phyloP scores from a whole-genome alignment of 2,888 invertebrate genomes.

The Bembecia ichneumoniformis region DNA sequence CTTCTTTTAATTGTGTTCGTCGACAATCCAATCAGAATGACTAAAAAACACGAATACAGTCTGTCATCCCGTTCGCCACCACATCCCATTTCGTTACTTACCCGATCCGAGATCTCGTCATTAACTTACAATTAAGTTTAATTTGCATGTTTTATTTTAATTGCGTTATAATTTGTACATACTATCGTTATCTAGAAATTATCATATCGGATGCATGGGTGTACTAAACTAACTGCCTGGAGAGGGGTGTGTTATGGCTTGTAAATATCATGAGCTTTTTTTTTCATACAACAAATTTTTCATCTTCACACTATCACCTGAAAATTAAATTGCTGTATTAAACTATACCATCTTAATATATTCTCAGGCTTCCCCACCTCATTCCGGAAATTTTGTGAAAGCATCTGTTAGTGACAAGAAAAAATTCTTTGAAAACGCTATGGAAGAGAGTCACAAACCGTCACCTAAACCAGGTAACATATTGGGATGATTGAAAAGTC shows the following conservation, averaged over 20 bases:
- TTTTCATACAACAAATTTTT: conserved; percentile 18
- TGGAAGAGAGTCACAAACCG: conserved; percentile 92
- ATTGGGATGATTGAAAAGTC: no score
- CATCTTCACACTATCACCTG: conserved; percentile 14
- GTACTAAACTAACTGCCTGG: conserved; percentile 45
- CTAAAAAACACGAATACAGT: conserved; percentile 41
- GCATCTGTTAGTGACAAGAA: conserved; percentile 94
- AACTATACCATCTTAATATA: conserved; percentile 2
- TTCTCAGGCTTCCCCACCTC: conserved; percentile 75
- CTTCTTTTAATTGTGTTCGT: conserved; percentile 71
- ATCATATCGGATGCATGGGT: conserved; percentile 60
- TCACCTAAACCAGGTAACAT: conserved; percentile 84
- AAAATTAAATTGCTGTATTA: not conserved
- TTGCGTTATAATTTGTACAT: conserved; percentile 29
- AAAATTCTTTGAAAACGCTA: conserved; percentile 95
- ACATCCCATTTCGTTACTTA: conserved; percentile 50
- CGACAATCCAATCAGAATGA: conserved; percentile 49
- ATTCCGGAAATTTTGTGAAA: conserved; percentile 82
- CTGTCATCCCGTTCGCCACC: conserved; percentile 32
- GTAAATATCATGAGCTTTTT: conserved; percentile 58
- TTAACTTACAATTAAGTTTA: conserved; percentile 62
- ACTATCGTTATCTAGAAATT: conserved; percentile 28
- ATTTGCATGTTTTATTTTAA: conserved; percentile 58
- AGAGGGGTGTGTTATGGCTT: conserved; percentile 53
- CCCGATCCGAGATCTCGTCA: conserved; percentile 34